A percentile compares a stretch with the other conserved stretches of the same genome.
phyloP scores from a whole-genome alignment of 2,888 invertebrate genomes.

The Rhamphomyia laevipes region DNA sequence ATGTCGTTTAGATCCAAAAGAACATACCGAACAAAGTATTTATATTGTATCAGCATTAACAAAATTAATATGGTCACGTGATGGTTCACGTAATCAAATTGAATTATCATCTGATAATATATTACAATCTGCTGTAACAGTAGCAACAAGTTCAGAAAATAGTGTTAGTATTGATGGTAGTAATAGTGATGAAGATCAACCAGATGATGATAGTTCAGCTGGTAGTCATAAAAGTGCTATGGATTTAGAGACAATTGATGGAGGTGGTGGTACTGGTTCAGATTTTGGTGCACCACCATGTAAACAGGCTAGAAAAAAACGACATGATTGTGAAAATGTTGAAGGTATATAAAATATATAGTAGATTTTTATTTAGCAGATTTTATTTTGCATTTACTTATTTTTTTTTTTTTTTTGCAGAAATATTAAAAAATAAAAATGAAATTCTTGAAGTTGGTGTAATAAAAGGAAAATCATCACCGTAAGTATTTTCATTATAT shows the following conservation, averaged over 20 bases:
- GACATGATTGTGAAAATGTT: slow-evolving; percentile 32
- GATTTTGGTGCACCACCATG: slow-evolving; percentile 42
- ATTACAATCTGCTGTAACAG: slow-evolving; percentile 39
- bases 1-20: slow-evolving; percentile 78
- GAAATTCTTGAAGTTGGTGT: slow-evolving; percentile 12
- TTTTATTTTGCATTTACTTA: neutral
- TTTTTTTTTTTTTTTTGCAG: slow-evolving; percentile 14
- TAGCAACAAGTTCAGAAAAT: slow-evolving; percentile 57
- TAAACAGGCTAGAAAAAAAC: slow-evolving; percentile 38
- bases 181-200: slow-evolving; percentile 55
- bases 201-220: slow-evolving; percentile 45
- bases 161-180: slow-evolving; percentile 71
- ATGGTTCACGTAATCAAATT: slow-evolving; percentile 38
- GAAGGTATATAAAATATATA: slow-evolving; percentile 18
- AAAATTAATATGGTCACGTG: slow-evolving; percentile 84
- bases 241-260: slow-evolving; percentile 34
- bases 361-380: neutral
- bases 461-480: slow-evolving; percentile 14
- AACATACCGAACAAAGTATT: slow-evolving; percentile 87
- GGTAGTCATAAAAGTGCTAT: slow-evolving; percentile 39
- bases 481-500: no score
- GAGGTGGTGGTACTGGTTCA: slow-evolving; percentile 28
- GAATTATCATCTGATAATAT: slow-evolving; percentile 34
- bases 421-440: slow-evolving; percentile 19
- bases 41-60: slow-evolving; percentile 81